Base-by-base conservation (phyloP, 2,113 vertebrate genomes). In the Lycocorax pyrrhopterus region DNA sequence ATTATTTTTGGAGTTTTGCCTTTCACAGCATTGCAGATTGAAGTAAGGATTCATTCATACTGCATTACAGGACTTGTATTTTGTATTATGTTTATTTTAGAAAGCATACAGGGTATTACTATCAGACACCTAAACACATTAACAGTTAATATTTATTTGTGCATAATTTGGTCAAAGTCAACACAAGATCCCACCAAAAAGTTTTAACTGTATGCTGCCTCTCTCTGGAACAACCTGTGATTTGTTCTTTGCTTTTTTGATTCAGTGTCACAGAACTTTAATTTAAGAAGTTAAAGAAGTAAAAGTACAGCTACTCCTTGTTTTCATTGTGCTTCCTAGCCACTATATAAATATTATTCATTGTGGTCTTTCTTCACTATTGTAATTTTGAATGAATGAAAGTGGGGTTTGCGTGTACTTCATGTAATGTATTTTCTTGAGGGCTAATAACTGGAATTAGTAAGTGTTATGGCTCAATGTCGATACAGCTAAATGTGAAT, bases 341-440 rank as follows among this genome's bases (percentile, higher is more conserved):
- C 56, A 51, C 83, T 81, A 43, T 16, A 49, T 56, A 93, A 89
- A 84, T 81, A 52, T 78, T 88, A 74, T 71, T 91, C 78, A 71
- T 67, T 94, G 72, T 90, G 72, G 76, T 92, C 60, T 93, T 93
- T 94, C 87, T 89, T 94, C 92, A 63, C 77, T 94, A 9, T 94
- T 82, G 69, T 83, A 37, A 62, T 94, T 93, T 87, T 66, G 78
- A 96, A 75, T 75, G 75, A 93, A 44, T 66, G 63, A 86, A 90
- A 87, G 60, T 49, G 44, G 26, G 21, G 56, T 89, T 64, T 76
- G 10, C 10, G 4, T 77, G 56, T 84, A 39, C 16, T 46, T 37
- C 21, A 16, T 51, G 26, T 43, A 64, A 35, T 59, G 9, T 78
- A 15, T 80, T 84, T 96, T 87, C 39, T 32, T 67, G 41, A 82